Evolutionary conservation across 2,888 invertebrate genomes (phyloP).

Genomic region (Eilema sororculum): DNA sequence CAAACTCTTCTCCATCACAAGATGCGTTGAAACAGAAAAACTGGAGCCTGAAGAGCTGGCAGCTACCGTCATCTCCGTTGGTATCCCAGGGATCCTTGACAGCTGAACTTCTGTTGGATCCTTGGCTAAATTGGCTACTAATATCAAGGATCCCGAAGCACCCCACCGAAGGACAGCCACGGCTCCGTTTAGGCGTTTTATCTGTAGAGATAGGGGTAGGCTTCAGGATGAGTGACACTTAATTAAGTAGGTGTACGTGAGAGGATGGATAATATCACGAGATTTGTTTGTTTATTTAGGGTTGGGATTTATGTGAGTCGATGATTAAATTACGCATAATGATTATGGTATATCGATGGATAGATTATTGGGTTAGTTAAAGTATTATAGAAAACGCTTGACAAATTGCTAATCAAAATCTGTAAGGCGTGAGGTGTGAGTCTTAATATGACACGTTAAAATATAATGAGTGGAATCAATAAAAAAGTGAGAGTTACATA

Average conservation of each 20-base stretch:
- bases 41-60: constrained; percentile 72
- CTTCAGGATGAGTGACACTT: constrained; percentile 22
- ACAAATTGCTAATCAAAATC: constrained; percentile 21
- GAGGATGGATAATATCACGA: constrained; percentile 13
- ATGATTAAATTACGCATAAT: constrained; percentile 1
- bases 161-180: constrained; percentile 78
- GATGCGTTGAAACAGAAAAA: constrained; percentile 66
- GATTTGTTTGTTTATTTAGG: constrained; percentile 21
- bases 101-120: constrained; percentile 78
- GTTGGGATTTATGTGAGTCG: constrained; percentile 9
- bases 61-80: constrained; percentile 75
- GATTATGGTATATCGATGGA: not conserved
- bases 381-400: not conserved
- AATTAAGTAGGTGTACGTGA: constrained; percentile 19
- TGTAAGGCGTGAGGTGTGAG: constrained; percentile 16
- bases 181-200: constrained; percentile 86
- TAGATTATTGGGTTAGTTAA: not conserved
- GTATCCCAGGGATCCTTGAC: constrained; percentile 74
- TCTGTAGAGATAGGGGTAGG: constrained; percentile 59
- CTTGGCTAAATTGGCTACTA: constrained; percentile 81
- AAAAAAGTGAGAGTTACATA: not conserved
- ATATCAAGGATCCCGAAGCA: constrained; percentile 71
- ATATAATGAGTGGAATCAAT: too few species aligned
- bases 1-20: constrained; percentile 66
- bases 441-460: not conserved